Evolutionary conservation across 2,797 vertebrate species (phyloP), one percentile per base, ranked within the genome.

Genomic region (Falco naumanni): DNA sequence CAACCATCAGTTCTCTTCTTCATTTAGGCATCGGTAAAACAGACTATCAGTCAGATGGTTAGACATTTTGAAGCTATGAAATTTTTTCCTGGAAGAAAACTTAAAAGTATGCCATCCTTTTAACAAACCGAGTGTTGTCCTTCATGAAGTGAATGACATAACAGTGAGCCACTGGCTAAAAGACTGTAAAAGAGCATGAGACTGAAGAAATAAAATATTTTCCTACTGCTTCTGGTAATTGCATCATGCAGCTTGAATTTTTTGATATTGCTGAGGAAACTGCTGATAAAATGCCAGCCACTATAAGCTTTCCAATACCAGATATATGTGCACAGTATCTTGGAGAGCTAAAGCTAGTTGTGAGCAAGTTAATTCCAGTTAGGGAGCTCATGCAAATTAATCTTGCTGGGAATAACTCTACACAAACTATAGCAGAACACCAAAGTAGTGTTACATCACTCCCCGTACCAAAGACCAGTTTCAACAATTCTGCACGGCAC

Each of bases 121-220:
- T 56, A 81, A 81, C 54, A 71, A 80, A 51, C 16, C 66, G 31
- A 69, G 68, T 17, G 25, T 33, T 88, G 81, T 87, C 78, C 80
- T 95, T 93, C 88, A 65, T 16, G 53, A 90, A 89, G 47, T 81
- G 85, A 87, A 84, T 57, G 53, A 71, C 74, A 41, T 71, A 91
- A 72, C 54, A 76, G 63, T 18, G 39, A 94, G 56, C 64, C 45
- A 87, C 41, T 24, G 33, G 81, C 75, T 92, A 78, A 84, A 90
- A 82, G 45, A 61, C 14, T 14, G 17, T 69, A 13, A 76, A 88
- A 83, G 60, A 90, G 43, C 45, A 60, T 15, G 10, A 90, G 54
- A 82, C 33, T 48, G 66, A 93, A 94, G 77, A 92, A 95, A 82
- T 84, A 96, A 93, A 87, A 93, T 92, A 82, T 95, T 93, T 56